phyloP scores from a whole-genome alignment of 2,113 vertebrate genomes.

The Tretioscincus oriximinensis region DNA sequence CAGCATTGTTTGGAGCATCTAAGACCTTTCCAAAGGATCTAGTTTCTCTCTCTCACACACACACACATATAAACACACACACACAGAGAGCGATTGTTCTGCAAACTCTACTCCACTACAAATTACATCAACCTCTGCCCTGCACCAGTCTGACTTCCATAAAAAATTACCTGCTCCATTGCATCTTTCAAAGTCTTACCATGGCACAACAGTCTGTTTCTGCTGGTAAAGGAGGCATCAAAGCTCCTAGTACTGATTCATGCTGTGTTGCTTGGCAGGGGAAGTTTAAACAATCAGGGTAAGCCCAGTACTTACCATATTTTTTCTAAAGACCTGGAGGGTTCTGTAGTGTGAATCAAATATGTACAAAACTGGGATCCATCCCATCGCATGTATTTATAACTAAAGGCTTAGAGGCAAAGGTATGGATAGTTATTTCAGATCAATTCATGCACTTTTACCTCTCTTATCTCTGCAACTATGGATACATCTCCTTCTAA shows the following conservation, averaged over 20 bases:
- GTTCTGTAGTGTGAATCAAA: background rate
- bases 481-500: background rate
- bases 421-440: background rate
- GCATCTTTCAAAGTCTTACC: background rate
- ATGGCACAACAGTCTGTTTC: background rate
- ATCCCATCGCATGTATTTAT: background rate
- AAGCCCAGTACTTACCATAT: background rate
- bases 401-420: background rate
- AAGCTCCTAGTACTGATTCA: background rate
- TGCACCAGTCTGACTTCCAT: background rate
- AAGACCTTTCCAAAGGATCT: constrained; percentile 49
- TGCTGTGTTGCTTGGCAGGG: background rate
- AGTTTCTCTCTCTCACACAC: background rate
- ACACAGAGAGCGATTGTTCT: background rate
- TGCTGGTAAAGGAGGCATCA: background rate
- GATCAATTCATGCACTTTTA: background rate
- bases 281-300: background rate
- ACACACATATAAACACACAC: background rate
- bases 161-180: background rate
- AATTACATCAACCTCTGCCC: background rate
- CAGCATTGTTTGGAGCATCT: constrained; percentile 17
- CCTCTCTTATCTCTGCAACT: background rate
- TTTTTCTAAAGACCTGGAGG: background rate
- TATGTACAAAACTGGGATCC: background rate
- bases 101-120: background rate